Percentiles rank a stretch among this genome's conserved stretches.
These are phyloP conservation scores for Prorops nasuta DNA, from an alignment of 1,140 invertebrate species.

Conservation along the genomic window DNA sequence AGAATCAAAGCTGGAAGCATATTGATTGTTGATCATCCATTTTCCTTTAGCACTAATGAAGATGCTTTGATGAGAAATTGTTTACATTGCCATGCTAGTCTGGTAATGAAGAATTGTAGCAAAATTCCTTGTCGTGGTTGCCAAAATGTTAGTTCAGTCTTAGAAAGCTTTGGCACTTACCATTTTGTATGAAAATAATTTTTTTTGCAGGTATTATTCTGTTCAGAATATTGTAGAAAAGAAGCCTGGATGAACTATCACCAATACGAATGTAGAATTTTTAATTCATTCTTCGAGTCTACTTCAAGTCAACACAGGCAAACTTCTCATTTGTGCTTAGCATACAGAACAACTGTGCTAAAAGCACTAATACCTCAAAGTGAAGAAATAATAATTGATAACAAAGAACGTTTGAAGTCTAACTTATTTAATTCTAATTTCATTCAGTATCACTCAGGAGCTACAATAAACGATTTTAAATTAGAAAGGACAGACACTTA, in stretches of 20 bases:
- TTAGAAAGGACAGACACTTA: constrained; percentile 24
- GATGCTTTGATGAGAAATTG: constrained; percentile 54
- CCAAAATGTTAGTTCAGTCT: constrained; percentile 46
- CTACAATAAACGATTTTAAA: constrained; percentile 21
- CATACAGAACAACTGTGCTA: constrained; percentile 55
- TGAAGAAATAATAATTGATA: not conserved
- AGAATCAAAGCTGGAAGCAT: constrained; percentile 50
- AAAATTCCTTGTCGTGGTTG: constrained; percentile 58
- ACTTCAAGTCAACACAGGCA: constrained; percentile 23
- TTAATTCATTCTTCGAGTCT: constrained; percentile 49
- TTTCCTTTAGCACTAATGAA: constrained; percentile 49
- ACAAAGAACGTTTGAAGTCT: constrained; percentile 5
- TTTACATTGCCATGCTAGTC: constrained; percentile 54
- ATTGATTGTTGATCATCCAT: constrained; percentile 54
- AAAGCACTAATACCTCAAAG: constrained; percentile 30
- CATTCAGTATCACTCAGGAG: constrained; percentile 47
- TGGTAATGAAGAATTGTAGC: constrained; percentile 33
- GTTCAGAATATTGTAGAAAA: constrained; percentile 54
- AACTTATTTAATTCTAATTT: constrained; percentile 33
- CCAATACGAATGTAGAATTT: constrained; percentile 57
- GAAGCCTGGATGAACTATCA: constrained; percentile 56
- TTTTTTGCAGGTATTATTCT: constrained; percentile 51
- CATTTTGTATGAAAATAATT: not conserved
- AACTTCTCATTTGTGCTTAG: constrained; percentile 54
- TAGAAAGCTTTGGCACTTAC: too few species aligned